A percentile compares a stretch with the other conserved stretches of the same genome.
These are phyloP conservation scores for Epirrhoe alternata DNA, from an alignment of 2,888 invertebrate genomes.

Conservation along the genomic window DNA sequence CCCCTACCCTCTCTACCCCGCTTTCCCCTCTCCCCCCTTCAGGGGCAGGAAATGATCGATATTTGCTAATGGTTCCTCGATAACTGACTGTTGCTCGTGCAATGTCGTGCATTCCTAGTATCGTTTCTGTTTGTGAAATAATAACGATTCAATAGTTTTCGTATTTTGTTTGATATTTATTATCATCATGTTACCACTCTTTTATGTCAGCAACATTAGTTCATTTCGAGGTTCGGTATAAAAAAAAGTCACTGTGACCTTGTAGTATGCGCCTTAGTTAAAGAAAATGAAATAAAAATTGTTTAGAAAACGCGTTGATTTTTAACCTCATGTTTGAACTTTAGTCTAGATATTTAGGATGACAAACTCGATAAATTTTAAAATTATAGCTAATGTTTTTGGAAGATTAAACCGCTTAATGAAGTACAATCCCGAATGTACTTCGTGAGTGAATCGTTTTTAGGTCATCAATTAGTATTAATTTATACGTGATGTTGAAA, in stretches of 20 bases:
- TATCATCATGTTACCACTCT: background rate
- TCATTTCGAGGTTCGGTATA: too few relatives aligned
- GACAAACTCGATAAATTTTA: background rate
- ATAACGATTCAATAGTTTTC: background rate
- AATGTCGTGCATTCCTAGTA: conserved; percentile 29
- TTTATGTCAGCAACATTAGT: background rate
- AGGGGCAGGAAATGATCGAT: conserved; percentile 65
- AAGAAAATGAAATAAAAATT: background rate
- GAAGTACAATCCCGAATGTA: conserved; percentile 10
- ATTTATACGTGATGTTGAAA: conserved; percentile 32
- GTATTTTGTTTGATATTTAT: background rate
- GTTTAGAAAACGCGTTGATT: background rate
- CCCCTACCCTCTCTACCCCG: conserved; percentile 3
- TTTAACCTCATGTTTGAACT: too few relatives aligned
- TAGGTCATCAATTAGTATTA: conserved; percentile 41
- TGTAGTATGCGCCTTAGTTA: background rate
- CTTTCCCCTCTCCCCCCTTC: conserved; percentile 40
- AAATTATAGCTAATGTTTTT: background rate
- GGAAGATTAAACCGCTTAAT: background rate
- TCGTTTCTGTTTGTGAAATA: conserved; percentile 33
- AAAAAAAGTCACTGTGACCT: background rate
- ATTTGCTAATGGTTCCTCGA: conserved; percentile 63
- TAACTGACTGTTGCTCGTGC: conserved; percentile 51
- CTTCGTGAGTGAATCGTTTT: conserved; percentile 22
- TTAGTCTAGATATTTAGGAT: too few relatives aligned